Percentiles rank a stretch among this genome's conserved stretches.
phyloP scores from a whole-genome alignment of 2,113 vertebrate genomes.

The Orycteropus afer region DNA sequence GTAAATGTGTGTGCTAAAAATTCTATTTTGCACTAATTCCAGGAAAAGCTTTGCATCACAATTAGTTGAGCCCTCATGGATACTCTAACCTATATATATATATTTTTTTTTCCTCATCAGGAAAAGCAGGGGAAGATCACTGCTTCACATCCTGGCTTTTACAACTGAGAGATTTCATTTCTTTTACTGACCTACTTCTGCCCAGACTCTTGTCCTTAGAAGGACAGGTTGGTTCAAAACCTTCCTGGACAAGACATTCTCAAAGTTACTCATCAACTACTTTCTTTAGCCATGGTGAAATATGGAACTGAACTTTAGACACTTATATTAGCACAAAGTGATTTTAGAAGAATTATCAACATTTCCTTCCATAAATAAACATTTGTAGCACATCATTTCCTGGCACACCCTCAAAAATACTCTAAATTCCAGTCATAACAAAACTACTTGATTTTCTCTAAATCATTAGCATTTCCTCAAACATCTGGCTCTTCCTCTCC shows the following conservation, averaged over 20 bases:
- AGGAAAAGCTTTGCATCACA: neutral
- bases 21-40: conserved; percentile 7
- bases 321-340: neutral
- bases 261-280: conserved; percentile 28
- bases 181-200: conserved; percentile 4
- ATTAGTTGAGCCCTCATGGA: neutral
- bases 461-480: neutral
- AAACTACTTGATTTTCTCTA: neutral
- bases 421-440: neutral
- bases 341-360: conserved; percentile 36
- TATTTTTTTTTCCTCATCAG: neutral
- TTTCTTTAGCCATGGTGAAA: neutral
- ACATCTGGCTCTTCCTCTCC: neutral
- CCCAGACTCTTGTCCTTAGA: neutral
- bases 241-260: neutral
- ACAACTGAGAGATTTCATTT: neutral
- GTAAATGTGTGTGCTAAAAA: neutral
- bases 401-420: neutral
- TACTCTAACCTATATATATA: too few relatives aligned
- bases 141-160: conserved; percentile 25
- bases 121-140: neutral
- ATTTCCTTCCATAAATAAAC: conserved; percentile 23
- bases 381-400: neutral
- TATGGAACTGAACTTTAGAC: conserved; percentile 19
- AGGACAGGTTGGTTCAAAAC: neutral